These are phyloP conservation scores for Drosophila bipectinata DNA, from an alignment of 1,140 invertebrate species.

Conservation along the genomic window DNA sequence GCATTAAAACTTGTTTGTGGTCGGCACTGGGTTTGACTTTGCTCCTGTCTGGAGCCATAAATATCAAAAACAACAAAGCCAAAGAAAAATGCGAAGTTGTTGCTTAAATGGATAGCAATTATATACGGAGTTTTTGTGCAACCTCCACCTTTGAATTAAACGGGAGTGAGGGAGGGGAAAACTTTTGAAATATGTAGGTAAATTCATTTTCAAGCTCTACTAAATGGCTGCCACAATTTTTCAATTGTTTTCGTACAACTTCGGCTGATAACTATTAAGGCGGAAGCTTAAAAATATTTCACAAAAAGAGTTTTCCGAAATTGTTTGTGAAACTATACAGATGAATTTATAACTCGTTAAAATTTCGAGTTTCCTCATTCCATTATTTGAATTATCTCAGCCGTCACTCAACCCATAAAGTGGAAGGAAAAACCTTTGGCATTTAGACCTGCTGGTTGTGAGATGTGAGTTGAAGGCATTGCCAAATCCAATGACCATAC, in stretches of 20 bases:
- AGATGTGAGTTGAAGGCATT: constrained; percentile 26
- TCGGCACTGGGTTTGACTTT: constrained; percentile 28
- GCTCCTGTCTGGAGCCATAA: constrained; percentile 51
- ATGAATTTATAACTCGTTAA: constrained; percentile 28
- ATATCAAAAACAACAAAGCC: constrained; percentile 67
- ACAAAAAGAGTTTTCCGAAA: constrained; percentile 3
- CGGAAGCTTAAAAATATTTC: constrained; percentile 11
- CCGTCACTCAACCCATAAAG: constrained; percentile 13
- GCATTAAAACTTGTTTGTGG: constrained; percentile 80
- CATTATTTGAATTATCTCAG: constrained; percentile 9
- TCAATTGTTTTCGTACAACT: constrained; percentile 20
- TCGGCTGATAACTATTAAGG: constrained; percentile 1
- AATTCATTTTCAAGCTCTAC: constrained; percentile 7
- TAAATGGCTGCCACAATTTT: constrained; percentile 9
- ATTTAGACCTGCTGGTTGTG: neutral
- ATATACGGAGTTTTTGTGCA: constrained; percentile 26
- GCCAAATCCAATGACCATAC: constrained; percentile 54
- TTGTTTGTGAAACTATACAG: constrained; percentile 2
- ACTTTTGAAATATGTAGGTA: constrained; percentile 1
- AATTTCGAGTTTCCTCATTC: neutral
- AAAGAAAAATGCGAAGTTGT: constrained; percentile 33
- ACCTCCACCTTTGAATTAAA: constrained; percentile 7
- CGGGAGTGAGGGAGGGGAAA: neutral
- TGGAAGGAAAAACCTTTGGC: constrained; percentile 3
- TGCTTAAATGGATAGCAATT: constrained; percentile 70